A percentile compares a stretch with the other conserved stretches of the same genome.
These are phyloP conservation scores for Sinodicranocentrus sp. DNA, from an alignment of 2,888 invertebrate species.

Conservation along the genomic window DNA sequence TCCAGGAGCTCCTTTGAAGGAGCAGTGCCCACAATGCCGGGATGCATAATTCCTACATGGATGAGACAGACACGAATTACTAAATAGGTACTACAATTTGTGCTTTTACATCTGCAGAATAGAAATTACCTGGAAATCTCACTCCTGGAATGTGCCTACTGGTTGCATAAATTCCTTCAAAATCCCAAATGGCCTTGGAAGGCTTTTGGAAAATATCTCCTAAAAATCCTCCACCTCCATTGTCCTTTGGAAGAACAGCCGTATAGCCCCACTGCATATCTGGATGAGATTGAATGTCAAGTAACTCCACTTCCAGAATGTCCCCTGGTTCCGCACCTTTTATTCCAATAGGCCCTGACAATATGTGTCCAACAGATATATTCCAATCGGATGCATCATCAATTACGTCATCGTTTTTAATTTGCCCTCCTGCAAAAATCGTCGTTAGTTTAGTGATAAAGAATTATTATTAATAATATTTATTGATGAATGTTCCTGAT, in stretches of 20 bases:
- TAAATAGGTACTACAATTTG: neutral
- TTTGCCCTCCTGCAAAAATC: slow-evolving; percentile 68
- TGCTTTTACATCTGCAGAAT: neutral
- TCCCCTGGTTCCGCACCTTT: slow-evolving; percentile 72
- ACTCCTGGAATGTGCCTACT: slow-evolving; percentile 73
- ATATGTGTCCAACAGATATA: slow-evolving; percentile 47
- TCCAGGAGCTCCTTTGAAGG: slow-evolving; percentile 67
- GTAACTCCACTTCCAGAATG: slow-evolving; percentile 69
- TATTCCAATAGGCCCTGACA: slow-evolving; percentile 70
- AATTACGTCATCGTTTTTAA: slow-evolving; percentile 65
- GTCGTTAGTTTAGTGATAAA: neutral
- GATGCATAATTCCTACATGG: slow-evolving; percentile 67
- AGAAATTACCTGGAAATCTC: slow-evolving; percentile 49
- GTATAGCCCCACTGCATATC: slow-evolving; percentile 63
- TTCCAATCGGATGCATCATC: slow-evolving; percentile 57
- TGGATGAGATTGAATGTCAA: slow-evolving; percentile 68
- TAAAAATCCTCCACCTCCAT: slow-evolving; percentile 70
- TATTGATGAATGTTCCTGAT: too few relatives aligned
- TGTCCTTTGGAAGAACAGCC: slow-evolving; percentile 44
- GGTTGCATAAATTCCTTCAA: slow-evolving; percentile 70
- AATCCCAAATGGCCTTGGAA: slow-evolving; percentile 71
- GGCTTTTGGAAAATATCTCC: slow-evolving; percentile 62
- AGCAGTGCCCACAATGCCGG: slow-evolving; percentile 69
- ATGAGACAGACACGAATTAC: too few relatives aligned
- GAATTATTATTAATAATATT: slow-evolving; percentile 5